Percentiles rank a stretch among this genome's conserved stretches.
Evolutionary conservation across 1,140 invertebrate species (phyloP).

Genomic region (Camponotus pennsylvanicus): DNA sequence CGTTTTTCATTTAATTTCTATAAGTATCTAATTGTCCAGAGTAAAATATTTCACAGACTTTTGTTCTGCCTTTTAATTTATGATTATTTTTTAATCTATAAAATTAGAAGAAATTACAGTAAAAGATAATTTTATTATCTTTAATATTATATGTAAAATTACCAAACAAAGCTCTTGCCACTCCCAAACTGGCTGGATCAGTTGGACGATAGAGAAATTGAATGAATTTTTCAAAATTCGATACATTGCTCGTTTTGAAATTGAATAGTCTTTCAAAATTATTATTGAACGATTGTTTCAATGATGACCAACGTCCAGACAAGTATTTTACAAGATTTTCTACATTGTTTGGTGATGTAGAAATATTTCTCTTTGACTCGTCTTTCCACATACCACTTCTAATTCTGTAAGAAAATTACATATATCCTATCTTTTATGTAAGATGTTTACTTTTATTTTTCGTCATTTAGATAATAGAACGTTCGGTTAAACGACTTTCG

Average conservation of each 20-base stretch:
- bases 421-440: no score
- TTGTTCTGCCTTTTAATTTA: not conserved
- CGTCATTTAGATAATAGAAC: no score
- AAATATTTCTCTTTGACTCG: not conserved
- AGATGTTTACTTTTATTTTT: no score
- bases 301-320: slow-evolving; percentile 1
- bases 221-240: slow-evolving; percentile 83
- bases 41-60: not conserved
- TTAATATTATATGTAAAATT: slow-evolving; percentile 75
- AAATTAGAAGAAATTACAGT: not conserved
- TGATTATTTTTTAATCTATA: not conserved
- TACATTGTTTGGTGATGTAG: not conserved
- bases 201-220: slow-evolving; percentile 89
- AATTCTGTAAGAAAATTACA: slow-evolving; percentile 10
- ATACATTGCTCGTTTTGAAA: slow-evolving; percentile 75
- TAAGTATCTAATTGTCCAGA: no score
- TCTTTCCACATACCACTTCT: slow-evolving; percentile 51
- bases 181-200: slow-evolving; percentile 92
- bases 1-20: no score
- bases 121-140: not conserved
- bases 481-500: no score
- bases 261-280: slow-evolving; percentile 69
- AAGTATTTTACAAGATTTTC: not conserved
- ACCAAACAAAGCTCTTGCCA: slow-evolving; percentile 93
- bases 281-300: slow-evolving; percentile 9